Evolutionary conservation across 2,113 vertebrate genomes (phyloP).

Genomic region (Chroicocephalus ridibundus): DNA sequence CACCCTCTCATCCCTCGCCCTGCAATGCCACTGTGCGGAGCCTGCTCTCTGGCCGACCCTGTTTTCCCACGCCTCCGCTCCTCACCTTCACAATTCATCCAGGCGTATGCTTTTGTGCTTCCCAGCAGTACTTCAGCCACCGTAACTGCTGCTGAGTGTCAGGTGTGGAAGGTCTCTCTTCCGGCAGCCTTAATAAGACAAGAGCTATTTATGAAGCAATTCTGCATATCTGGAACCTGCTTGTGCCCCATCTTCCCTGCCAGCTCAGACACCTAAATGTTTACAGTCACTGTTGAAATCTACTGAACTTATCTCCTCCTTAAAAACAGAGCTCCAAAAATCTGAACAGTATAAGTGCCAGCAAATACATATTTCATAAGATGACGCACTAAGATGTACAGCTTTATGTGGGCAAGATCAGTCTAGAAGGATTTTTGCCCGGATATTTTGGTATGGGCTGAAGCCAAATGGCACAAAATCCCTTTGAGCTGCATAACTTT

Average conservation of each 20-base stretch:
- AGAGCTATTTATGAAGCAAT: not conserved
- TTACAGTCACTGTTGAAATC: not conserved
- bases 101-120: rapidly evolving
- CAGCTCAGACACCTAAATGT: not conserved
- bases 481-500: not conserved
- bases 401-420: too few relatives aligned
- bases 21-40: rapidly evolving
- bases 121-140: not conserved
- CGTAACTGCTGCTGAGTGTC: rapidly evolving
- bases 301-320: not conserved
- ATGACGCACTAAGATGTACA: not conserved
- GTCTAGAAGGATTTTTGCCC: not conserved
- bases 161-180: not conserved
- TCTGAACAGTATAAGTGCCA: rapidly evolving
- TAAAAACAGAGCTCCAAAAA: not conserved
- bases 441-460: not conserved
- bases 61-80: not conserved
- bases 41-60: not conserved
- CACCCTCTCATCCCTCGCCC: not conserved
- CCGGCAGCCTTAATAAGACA: not conserved
- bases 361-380: not conserved
- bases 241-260: not conserved
- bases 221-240: not conserved
- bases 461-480: not conserved
- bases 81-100: not conserved